Evolutionary conservation across 1,140 invertebrate genomes (phyloP).

Genomic region (Sinella curviseta): DNA sequence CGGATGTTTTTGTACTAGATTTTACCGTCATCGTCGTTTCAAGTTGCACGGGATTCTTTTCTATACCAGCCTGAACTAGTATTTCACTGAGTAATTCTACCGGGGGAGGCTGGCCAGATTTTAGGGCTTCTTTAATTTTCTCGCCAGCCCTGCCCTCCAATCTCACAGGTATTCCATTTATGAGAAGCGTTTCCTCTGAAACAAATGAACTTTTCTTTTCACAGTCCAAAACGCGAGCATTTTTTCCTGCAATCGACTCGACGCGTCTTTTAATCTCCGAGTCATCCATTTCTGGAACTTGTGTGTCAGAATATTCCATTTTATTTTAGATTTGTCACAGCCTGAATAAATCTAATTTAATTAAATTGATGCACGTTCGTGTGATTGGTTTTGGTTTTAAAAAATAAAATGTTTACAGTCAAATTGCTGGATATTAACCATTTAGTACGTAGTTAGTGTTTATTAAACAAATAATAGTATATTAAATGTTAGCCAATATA

Average conservation of each 20-base stretch:
- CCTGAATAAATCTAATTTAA: too few species aligned
- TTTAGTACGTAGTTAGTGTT: too few species aligned
- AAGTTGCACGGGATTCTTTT: conserved; percentile 65
- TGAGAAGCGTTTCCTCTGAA: conserved; percentile 72
- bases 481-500: too few species aligned
- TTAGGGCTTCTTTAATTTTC: conserved; percentile 69
- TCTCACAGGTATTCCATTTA: conserved; percentile 71
- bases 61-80: conserved; percentile 66
- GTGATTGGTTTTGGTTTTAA: too few species aligned
- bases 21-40: conserved; percentile 73
- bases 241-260: conserved; percentile 72
- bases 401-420: too few species aligned
- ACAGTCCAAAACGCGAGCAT: conserved; percentile 72
- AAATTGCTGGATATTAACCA: too few species aligned
- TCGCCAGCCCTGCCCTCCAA: conserved; percentile 69
- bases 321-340: not conserved
- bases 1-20: conserved; percentile 71
- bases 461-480: too few species aligned
- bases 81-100: conserved; percentile 73
- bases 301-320: not conserved
- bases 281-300: conserved; percentile 63
- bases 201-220: conserved; percentile 71
- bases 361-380: too few species aligned
- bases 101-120: conserved; percentile 65
- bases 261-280: conserved; percentile 74